Evolutionary conservation across 2,113 vertebrate genomes (phyloP), one percentile per base, ranked within the genome.

Genomic region (Nothoprocta perdicaria): DNA sequence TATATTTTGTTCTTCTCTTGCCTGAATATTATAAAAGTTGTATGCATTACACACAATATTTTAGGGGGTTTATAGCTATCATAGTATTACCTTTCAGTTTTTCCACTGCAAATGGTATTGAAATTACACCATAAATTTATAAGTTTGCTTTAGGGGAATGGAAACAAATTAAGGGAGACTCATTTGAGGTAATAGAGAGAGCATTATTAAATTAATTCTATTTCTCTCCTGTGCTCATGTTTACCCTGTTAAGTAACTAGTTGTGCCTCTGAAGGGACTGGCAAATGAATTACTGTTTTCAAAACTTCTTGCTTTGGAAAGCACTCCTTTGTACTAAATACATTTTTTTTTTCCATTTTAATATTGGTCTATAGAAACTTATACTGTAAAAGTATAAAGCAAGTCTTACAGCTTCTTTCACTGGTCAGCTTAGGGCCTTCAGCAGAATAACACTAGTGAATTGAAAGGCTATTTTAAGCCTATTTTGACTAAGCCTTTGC

Each of bases 301-400:
- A 74, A 85, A 89, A 55, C 18, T 19, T 45, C 43, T 75, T 40
- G 53, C 23, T 69, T 82, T 77, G 53, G 71, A 79, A 90, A 79
- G 62, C n/a, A 65, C 23, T 57, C 66, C 14, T 5, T 9, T 55
- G 41, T 27, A 57, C 41, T 61, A 35, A 76, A 48, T 22, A 16
- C 21, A 6, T 0, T 84, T 72, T 90, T 68, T 43, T 46, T 46
- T 22, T 55, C 60, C 53, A 18, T 62, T 69, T 67, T 75, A 24
- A 16, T 60, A 12, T 4, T 73, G 40, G 41, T 46, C 71, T 74
- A 50, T 27, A 71, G 60, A 41, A 74, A 53, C 43, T 84, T 57
- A 31, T 31, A 41, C 27, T 4, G 10, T 24, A 9, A 8, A 46
- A 46, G 57, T 60, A 17, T 23, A 79, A 75, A 62, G 45, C 19